Conservation (phyloP, 2,888 invertebrate genomes). For the Tipula vernalis region DNA sequence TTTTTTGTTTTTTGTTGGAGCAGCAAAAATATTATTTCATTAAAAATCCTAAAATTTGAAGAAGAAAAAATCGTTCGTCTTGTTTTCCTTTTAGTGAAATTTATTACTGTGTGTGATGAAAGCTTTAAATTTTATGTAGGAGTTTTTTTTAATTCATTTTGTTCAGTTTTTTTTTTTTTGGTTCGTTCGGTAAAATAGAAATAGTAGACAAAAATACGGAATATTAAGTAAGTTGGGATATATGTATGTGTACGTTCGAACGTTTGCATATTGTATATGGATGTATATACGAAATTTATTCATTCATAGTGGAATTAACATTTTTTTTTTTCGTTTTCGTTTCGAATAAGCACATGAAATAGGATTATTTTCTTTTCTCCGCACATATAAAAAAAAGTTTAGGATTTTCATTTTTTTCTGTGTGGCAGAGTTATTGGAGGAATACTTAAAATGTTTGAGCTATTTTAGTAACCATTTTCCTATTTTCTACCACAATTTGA, state of each 20-base stretch:
- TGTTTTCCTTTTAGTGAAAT: background rate
- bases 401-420: background rate
- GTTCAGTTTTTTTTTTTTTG: background rate
- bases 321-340: background rate
- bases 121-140: background rate
- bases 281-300: background rate
- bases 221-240: background rate
- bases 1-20: background rate
- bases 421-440: background rate
- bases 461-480: background rate
- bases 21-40: background rate
- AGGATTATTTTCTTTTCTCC: background rate
- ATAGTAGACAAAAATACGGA: background rate
- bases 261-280: background rate
- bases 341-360: background rate
- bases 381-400: background rate
- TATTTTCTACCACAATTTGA: too few species aligned
- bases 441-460: background rate
- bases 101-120: background rate
- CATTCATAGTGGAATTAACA: background rate
- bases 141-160: background rate
- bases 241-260: background rate
- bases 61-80: background rate
- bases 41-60: background rate
- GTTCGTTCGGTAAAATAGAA: background rate